phyloP scores from a whole-genome alignment of 2,888 invertebrate species.

The Phortica magna region DNA sequence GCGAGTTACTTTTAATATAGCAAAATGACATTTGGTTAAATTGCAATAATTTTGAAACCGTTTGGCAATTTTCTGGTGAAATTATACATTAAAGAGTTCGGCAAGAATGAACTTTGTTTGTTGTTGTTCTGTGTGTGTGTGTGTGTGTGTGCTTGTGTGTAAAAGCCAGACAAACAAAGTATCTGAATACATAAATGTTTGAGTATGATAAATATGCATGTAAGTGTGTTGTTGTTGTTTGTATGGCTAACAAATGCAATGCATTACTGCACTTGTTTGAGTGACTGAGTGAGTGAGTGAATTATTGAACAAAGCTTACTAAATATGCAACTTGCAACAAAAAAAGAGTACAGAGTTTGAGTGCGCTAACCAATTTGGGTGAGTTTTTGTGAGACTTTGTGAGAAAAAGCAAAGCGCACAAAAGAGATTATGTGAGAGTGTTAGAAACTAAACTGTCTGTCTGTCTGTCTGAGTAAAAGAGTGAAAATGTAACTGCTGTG shows the following conservation, averaged over 20 bases:
- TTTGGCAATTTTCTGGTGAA: too few relatives aligned
- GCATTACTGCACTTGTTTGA: neutral
- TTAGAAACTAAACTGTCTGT: too few relatives aligned
- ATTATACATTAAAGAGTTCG: too few relatives aligned
- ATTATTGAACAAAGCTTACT: neutral
- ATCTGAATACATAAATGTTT: neutral
- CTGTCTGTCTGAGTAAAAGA: neutral
- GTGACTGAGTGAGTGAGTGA: neutral
- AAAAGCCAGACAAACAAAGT: neutral
- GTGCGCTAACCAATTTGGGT: neutral
- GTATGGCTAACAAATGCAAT: neutral
- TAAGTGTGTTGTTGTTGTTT: constrained; percentile 5
- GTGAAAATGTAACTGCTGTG: neutral
- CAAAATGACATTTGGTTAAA: too few relatives aligned
- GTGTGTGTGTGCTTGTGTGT: neutral
- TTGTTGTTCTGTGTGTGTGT: neutral
- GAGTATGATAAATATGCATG: neutral
- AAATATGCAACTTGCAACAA: neutral
- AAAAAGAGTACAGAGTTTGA: neutral
- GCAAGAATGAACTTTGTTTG: too few relatives aligned
- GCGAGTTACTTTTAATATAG: too few relatives aligned
- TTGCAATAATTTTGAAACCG: too few relatives aligned
- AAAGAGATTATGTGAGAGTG: neutral
- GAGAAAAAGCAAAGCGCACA: neutral
- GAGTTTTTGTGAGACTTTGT: too few relatives aligned